These are phyloP conservation scores for Holcopasites calliopsidis DNA, from an alignment of 1,140 invertebrate species.

Conservation along the genomic window DNA sequence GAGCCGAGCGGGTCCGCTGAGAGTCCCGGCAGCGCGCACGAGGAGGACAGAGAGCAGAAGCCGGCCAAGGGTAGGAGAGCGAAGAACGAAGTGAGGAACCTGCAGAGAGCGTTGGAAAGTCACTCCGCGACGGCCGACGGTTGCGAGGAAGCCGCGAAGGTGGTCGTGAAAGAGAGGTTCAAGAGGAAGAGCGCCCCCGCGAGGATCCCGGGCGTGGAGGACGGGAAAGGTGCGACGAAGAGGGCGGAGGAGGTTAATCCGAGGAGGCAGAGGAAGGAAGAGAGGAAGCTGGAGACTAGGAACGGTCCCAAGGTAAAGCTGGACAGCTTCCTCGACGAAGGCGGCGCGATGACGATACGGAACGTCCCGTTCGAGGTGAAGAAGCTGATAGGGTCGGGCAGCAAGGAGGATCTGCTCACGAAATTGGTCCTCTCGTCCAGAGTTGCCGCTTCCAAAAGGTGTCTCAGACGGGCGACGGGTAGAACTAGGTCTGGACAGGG, in stretches of 20 bases:
- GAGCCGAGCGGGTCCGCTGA: background rate
- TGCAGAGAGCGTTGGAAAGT: background rate
- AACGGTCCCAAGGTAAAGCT: slow-evolving; percentile 28
- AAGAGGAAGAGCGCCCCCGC: slow-evolving; percentile 4
- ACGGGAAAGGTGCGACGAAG: background rate
- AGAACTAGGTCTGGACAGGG: slow-evolving; percentile 61
- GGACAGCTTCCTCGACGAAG: background rate
- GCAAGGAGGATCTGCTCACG: slow-evolving; percentile 50
- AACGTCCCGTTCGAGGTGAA: slow-evolving; percentile 63
- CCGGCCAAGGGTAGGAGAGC: slow-evolving; percentile 20
- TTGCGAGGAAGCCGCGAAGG: slow-evolving; percentile 30
- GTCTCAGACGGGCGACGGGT: slow-evolving; percentile 44
- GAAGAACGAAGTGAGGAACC: background rate
- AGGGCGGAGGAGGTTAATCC: background rate
- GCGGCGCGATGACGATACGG: slow-evolving; percentile 14
- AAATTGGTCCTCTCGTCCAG: slow-evolving; percentile 47
- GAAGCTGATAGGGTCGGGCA: slow-evolving; percentile 49
- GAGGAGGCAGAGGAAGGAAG: slow-evolving; percentile 34
- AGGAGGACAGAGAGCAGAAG: background rate
- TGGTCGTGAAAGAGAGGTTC: background rate
- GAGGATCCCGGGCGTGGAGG: background rate
- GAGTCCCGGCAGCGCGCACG: rapidly evolving
- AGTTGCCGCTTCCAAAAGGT: slow-evolving; percentile 32
- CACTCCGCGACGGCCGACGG: background rate
- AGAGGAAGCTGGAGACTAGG: slow-evolving; percentile 46